These are phyloP conservation scores for Gila robusta DNA, from an alignment of 2,797 vertebrate species.

Conservation along the genomic window DNA sequence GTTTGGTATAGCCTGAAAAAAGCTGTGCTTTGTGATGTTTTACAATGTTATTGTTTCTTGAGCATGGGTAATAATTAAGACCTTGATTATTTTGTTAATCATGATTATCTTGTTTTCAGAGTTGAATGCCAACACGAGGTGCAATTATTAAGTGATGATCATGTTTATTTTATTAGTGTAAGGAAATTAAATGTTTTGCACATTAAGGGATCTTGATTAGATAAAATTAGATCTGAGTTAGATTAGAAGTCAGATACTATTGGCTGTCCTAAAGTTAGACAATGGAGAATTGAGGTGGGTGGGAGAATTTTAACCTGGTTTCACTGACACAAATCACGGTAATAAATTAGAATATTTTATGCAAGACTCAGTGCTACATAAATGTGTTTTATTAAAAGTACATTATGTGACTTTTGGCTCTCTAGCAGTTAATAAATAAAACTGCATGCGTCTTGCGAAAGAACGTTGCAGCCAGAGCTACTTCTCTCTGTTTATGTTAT, in stretches of 20 bases:
- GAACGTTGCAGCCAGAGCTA: too few species aligned
- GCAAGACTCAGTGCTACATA: neutral
- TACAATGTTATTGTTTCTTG: slow-evolving; percentile 33
- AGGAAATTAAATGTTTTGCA: slow-evolving; percentile 36
- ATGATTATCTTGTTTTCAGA: slow-evolving; percentile 44
- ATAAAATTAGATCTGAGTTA: slow-evolving; percentile 24
- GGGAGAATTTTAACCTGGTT: neutral
- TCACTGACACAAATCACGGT: neutral
- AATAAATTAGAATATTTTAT: neutral
- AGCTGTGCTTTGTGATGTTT: slow-evolving; percentile 17
- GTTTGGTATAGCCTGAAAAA: slow-evolving; percentile 13
- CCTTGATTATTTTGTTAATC: slow-evolving; percentile 48
- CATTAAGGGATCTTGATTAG: slow-evolving; percentile 40
- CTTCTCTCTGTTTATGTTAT: too few species aligned
- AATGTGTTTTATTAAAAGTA: neutral
- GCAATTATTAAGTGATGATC: slow-evolving; percentile 38
- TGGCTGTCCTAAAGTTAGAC: slow-evolving; percentile 2
- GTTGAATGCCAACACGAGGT: slow-evolving; percentile 28
- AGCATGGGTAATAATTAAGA: slow-evolving; percentile 35
- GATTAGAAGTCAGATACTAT: slow-evolving; percentile 14
- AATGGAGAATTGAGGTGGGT: neutral
- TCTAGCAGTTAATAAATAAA: too few species aligned
- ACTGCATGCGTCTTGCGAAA: too few species aligned
- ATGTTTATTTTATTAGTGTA: slow-evolving; percentile 46
- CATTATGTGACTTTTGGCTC: too few species aligned